Percentiles rank a stretch among this genome's conserved stretches.
Conservation (phyloP, 2,113 vertebrate species). For the Taxidea taxus region DNA sequence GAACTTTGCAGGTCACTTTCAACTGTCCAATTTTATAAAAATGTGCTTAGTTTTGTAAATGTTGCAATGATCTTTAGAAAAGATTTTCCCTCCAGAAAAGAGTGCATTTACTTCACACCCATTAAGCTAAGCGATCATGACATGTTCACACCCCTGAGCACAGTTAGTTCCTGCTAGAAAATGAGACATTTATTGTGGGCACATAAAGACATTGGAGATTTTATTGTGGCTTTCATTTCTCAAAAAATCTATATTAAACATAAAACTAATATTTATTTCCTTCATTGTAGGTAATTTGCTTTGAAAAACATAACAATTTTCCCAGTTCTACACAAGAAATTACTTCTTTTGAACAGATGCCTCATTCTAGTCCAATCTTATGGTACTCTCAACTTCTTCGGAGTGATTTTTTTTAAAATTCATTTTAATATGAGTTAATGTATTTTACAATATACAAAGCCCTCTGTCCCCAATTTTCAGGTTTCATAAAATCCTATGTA, state of each 20-base stretch:
- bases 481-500: not conserved
- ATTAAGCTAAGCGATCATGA: slow-evolving; percentile 51
- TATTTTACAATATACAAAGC: not conserved
- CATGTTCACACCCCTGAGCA: slow-evolving; percentile 27
- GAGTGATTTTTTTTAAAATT: not conserved
- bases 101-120: slow-evolving; percentile 28
- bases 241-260: not conserved
- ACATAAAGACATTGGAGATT: not conserved
- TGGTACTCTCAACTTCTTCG: not conserved
- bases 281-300: slow-evolving; percentile 42
- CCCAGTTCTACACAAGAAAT: not conserved
- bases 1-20: slow-evolving; percentile 45
- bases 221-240: slow-evolving; percentile 18
- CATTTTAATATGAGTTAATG: not conserved
- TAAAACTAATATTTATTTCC: slow-evolving; percentile 10
- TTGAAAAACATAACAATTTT: slow-evolving; percentile 21
- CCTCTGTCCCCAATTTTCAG: not conserved
- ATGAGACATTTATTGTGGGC: slow-evolving; percentile 30
- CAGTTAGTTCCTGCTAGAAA: slow-evolving; percentile 30
- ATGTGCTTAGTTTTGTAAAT: not conserved
- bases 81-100: slow-evolving; percentile 24
- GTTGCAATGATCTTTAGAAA: slow-evolving; percentile 29
- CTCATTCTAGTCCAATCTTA: not conserved
- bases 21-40: slow-evolving; percentile 38
- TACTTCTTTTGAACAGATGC: not conserved